A percentile compares a stretch with the other conserved stretches of the same genome.
Evolutionary conservation across 2,113 vertebrate genomes (phyloP).

Genomic region (Thunnus maccoyii): DNA sequence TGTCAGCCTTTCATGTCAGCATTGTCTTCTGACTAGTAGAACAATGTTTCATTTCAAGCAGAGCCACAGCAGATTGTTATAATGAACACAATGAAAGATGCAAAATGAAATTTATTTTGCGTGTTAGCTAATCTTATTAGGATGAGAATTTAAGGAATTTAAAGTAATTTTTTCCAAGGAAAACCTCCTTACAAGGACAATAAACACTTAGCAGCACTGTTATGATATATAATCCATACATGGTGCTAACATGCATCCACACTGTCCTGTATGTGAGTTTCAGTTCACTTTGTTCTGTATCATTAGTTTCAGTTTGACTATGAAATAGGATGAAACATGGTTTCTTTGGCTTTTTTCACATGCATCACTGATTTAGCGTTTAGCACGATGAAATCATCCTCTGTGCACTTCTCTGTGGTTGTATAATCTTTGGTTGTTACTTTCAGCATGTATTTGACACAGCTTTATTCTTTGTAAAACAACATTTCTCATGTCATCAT

Average conservation of each 20-base stretch:
- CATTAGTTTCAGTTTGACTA: constrained; percentile 14
- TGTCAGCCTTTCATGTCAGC: neutral
- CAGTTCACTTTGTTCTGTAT: neutral
- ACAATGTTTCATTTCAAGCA: constrained; percentile 4
- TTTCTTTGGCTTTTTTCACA: neutral
- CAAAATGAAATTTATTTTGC: neutral
- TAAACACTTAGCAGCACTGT: neutral
- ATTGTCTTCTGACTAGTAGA: neutral
- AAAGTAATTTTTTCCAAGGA: no score
- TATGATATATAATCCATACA: neutral
- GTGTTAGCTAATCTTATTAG: neutral
- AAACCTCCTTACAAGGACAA: neutral
- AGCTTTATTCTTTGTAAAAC: constrained; percentile 23
- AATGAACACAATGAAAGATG: constrained; percentile 8
- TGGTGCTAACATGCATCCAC: neutral
- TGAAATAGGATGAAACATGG: constrained; percentile 17
- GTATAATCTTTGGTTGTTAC: neutral
- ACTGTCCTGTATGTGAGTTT: neutral
- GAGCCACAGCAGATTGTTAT: neutral
- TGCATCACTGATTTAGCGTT: neutral
- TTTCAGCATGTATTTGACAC: neutral
- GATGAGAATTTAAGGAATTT: neutral
- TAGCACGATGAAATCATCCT: constrained; percentile 3
- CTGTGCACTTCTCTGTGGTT: neutral
- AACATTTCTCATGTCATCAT: constrained; percentile 15